Evolutionary conservation across 2,888 invertebrate species (phyloP), one percentile per base, ranked within the genome.

Genomic region (Dysmachus trigonus): DNA sequence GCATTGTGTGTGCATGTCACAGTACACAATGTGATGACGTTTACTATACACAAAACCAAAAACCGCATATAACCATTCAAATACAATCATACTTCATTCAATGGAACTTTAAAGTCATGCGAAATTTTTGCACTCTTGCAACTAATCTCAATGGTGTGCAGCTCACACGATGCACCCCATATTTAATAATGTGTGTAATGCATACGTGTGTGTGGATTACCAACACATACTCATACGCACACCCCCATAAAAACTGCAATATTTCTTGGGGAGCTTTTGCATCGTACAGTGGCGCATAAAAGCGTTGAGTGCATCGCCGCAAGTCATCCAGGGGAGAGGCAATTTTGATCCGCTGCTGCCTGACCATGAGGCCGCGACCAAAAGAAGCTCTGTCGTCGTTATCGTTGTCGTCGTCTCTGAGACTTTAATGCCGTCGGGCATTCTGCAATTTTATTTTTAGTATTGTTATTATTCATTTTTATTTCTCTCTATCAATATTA

Each of bases 31-130:
- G 82, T 82, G 71, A 82, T 82, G 82, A 82, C 82, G 62, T 82
- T 82, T 82, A n/a, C n/a, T n/a, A n/a, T n/a, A 82, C 82, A 82
- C 82, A 82, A 82, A 82, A n/a, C 71, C 71, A 82, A 81, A 81
- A 82, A 82, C 82, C 82, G 82, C 82, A 82, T 82, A 53, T 82
- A 53, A 31, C 53, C 27, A 71, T 82, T 18, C 62, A 31, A 31
- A 82, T 7, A 82, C 82, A 82, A 62, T 82, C 82, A 82, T 35
- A 82, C 82, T 82, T 71, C 82, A 82, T 82, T 82, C 82, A 82
- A 33, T 82, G 62, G 71, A 81, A 82, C 71, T 31, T 82, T 62
- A 27, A 82, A 71, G 53, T 33, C 38, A 62, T 82, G 82, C 82
- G 82, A 82, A 82, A 71, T 71, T 82, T 72, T 82, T 82, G 82